Conservation (phyloP, 1,140 invertebrate genomes). For the Bombus superbus region DNA sequence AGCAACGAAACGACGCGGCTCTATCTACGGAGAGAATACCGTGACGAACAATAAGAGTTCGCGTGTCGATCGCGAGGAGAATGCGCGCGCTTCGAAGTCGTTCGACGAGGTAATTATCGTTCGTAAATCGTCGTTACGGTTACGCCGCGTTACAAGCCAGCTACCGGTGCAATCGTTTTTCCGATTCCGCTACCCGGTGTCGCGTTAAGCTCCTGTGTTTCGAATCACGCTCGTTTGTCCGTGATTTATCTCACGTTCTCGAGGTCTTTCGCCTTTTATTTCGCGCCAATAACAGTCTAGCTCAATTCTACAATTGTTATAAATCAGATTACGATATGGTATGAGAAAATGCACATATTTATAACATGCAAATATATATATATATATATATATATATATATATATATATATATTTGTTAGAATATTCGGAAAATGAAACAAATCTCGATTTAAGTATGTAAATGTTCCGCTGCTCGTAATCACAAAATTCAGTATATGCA, state of each 20-base stretch:
- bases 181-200: constrained; percentile 22
- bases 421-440: too few relatives aligned
- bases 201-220: constrained; percentile 42
- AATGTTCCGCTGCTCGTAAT: too few relatives aligned
- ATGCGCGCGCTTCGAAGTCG: constrained; percentile 25
- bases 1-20: background rate
- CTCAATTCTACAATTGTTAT: background rate
- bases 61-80: constrained; percentile 16
- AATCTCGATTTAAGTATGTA: too few relatives aligned
- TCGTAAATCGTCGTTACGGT: constrained; percentile 61
- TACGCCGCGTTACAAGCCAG: constrained; percentile 35
- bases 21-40: background rate
- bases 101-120: constrained; percentile 59
- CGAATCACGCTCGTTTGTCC: constrained; percentile 34
- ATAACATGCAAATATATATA: too few relatives aligned
- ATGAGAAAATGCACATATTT: too few relatives aligned
- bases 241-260: constrained; percentile 50
- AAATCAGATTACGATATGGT: background rate
- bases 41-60: constrained; percentile 27
- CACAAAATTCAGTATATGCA: too few relatives aligned
- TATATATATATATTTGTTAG: too few relatives aligned
- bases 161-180: constrained; percentile 55
- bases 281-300: background rate
- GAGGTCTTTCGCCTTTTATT: constrained; percentile 5
- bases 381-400: too few relatives aligned